Base-by-base conservation (phyloP, 2,797 vertebrate species). In the Coccyzus lansbergi region DNA sequence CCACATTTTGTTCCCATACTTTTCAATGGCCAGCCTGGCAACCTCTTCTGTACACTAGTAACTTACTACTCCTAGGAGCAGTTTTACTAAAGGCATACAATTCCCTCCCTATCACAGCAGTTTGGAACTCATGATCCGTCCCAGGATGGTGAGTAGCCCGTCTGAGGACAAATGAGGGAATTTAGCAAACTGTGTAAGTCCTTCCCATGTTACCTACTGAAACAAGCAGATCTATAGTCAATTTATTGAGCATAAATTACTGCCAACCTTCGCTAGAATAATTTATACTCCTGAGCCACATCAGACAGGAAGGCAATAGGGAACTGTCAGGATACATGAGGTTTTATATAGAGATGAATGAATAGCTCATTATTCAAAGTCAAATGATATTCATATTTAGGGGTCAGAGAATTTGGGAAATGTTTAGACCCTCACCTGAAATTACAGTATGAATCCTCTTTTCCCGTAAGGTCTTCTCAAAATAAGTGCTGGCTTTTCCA, bases 221-320 rank as follows among this genome's bases (percentile, higher is more conserved):
- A 97, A 95, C 91, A 96, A 95, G 94, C 87, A 90, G 93, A 97
- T 95, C 95, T 97, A 97, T 96, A 96, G 95, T 97, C 97, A 97
- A 98, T 98, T 98, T 98, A 98, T 98, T 97, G 97, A 98, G 97
- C 96, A 98, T 98, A 98, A 98, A 98, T 98, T 98, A 98, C 97
- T 98, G 97, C 97, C 97, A 97, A 81, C 95, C 97, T 97, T 97
- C 83, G 60, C 97, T 97, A 95, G 97, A 97, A 97, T 98, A 98
- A 98, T 98, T 98, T 98, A 97, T 98, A 97, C 97, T 97, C 97
- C 96, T 97, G 97, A 98, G 98, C 95, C 97, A 97, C 97, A 97
- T 97, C 97, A 97, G 97, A 97, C 96, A 94, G 97, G 94, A 96
- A 97, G 89, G 97, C 98, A 97, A 97, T 95, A 95, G 97, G 97